These are phyloP conservation scores for Catharus ustulatus DNA, from an alignment of 2,797 vertebrate species.

Conservation along the genomic window DNA sequence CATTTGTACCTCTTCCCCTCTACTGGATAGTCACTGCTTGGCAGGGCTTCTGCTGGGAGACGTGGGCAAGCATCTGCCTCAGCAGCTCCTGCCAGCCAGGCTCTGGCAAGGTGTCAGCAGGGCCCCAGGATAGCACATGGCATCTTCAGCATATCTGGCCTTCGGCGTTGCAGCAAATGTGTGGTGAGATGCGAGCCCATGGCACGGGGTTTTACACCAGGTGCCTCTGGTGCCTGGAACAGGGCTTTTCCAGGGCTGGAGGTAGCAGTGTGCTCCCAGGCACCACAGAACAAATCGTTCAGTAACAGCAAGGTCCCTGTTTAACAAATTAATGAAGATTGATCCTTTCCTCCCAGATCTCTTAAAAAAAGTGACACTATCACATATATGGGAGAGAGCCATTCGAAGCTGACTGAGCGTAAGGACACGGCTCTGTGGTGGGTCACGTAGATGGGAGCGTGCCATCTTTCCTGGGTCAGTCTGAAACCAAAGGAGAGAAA, in stretches of 20 bases:
- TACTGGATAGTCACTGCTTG: neutral
- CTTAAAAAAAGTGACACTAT: neutral
- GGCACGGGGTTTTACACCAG: neutral
- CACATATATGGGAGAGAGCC: neutral
- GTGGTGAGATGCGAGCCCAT: neutral
- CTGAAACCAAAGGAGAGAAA: slow-evolving; percentile 17
- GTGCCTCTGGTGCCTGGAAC: slow-evolving; percentile 15
- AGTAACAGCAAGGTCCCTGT: neutral
- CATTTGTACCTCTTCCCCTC: neutral
- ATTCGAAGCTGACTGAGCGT: neutral
- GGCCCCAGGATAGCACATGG: neutral
- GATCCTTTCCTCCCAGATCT: neutral
- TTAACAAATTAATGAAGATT: slow-evolving; percentile 47
- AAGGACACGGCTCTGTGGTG: neutral
- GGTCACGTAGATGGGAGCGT: neutral
- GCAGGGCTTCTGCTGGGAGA: slow-evolving; percentile 38
- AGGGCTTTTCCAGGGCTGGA: neutral
- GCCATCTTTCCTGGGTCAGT: slow-evolving; percentile 46
- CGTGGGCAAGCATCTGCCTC: slow-evolving; percentile 31
- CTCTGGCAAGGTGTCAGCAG: slow-evolving; percentile 51
- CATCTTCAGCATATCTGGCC: neutral
- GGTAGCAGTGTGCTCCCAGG: neutral
- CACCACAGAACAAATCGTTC: neutral
- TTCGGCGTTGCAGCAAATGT: neutral
- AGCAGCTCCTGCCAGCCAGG: slow-evolving; percentile 25